Evolutionary conservation across 2,888 invertebrate genomes (phyloP).

Genomic region (Lobophora halterata): DNA sequence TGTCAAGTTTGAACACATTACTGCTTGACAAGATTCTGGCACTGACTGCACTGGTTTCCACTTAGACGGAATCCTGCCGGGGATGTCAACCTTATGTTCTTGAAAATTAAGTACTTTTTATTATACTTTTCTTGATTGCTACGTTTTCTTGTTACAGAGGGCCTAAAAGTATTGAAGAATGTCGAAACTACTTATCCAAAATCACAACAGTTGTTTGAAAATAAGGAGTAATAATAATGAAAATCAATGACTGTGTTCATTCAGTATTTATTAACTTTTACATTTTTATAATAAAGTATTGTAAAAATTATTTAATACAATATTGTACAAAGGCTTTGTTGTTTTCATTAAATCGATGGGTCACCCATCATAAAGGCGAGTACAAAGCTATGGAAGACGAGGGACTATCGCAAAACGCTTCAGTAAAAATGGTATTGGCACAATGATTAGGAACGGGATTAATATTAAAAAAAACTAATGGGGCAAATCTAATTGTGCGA

Average conservation of each 20-base stretch:
- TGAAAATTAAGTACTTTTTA: too few relatives aligned
- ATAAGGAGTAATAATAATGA: constrained; percentile 45
- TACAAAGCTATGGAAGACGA: constrained; percentile 69
- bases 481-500: constrained; percentile 34
- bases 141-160: constrained; percentile 55
- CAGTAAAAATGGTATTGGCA: constrained; percentile 63
- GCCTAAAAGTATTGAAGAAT: constrained; percentile 64
- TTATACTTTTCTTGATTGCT: not conserved
- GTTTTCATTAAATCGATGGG: constrained; percentile 36
- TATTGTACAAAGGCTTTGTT: constrained; percentile 66
- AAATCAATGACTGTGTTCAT: constrained; percentile 49
- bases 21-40: too few relatives aligned
- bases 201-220: constrained; percentile 63
- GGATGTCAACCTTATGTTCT: too few relatives aligned
- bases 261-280: constrained; percentile 72
- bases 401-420: constrained; percentile 58
- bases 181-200: constrained; percentile 44
- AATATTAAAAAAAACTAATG: constrained; percentile 33
- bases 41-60: too few relatives aligned
- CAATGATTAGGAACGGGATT: constrained; percentile 68
- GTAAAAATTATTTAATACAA: constrained; percentile 72
- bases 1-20: too few relatives aligned
- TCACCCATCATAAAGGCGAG: constrained; percentile 16
- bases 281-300: constrained; percentile 68
- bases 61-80: too few relatives aligned